Percentiles rank a stretch among this genome's conserved stretches.
Evolutionary conservation across 2,888 invertebrate genomes (phyloP).

Genomic region (Andrena hattorfiana): DNA sequence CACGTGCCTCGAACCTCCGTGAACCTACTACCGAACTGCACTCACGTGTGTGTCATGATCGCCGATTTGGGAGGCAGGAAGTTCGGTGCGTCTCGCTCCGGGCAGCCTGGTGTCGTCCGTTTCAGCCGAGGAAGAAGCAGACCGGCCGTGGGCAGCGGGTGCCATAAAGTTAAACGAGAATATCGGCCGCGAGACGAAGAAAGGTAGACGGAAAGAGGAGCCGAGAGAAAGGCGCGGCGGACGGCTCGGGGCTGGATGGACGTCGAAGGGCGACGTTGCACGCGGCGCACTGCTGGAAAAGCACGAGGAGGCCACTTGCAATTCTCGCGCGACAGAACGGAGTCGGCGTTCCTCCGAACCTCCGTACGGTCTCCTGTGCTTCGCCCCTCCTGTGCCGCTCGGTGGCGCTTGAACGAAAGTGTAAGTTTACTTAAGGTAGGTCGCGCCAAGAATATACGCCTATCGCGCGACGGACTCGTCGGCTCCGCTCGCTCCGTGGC

Average conservation of each 20-base stretch:
- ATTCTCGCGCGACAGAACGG: slow-evolving; percentile 54
- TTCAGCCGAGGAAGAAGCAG: slow-evolving; percentile 29
- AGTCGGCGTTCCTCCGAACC: slow-evolving; percentile 43
- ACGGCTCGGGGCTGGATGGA: background rate
- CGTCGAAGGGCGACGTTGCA: background rate
- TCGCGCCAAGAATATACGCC: slow-evolving; percentile 66
- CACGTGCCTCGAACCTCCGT: background rate
- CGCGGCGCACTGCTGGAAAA: background rate
- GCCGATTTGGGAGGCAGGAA: slow-evolving; percentile 20
- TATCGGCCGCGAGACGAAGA: background rate
- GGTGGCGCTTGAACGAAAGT: slow-evolving; percentile 70
- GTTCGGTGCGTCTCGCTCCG: slow-evolving; percentile 12
- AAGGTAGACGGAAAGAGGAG: background rate
- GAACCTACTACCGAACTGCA: slow-evolving; percentile 23
- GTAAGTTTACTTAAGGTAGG: slow-evolving; percentile 71
- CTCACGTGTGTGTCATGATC: slow-evolving; percentile 61
- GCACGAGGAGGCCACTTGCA: slow-evolving; percentile 34
- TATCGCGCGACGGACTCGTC: slow-evolving; percentile 51
- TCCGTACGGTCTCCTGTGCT: slow-evolving; percentile 44
- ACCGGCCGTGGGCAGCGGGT: slow-evolving; percentile 29
- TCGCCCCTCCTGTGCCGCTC: slow-evolving; percentile 54
- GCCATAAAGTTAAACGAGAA: slow-evolving; percentile 28
- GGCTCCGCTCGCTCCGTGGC: slow-evolving; percentile 12
- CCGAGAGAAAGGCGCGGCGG: background rate
- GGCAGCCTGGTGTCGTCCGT: slow-evolving; percentile 23